Percentiles rank a stretch among this genome's conserved stretches.
Conservation (phyloP, 2,113 vertebrate species). For the Delphinapterus leucas region DNA sequence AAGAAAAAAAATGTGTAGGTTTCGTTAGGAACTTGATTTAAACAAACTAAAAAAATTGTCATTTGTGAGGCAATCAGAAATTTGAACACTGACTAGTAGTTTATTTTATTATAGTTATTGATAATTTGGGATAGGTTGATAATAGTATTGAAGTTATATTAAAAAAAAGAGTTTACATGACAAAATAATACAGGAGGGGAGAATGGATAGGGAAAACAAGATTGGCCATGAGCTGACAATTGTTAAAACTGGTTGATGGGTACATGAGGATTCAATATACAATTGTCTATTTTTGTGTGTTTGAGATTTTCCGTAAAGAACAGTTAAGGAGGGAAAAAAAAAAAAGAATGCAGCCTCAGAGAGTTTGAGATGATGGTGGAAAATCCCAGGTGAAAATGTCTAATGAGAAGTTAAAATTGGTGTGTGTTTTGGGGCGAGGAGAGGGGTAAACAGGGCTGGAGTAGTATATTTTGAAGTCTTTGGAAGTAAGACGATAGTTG, state of each 20-base stretch:
- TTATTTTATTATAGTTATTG: background rate
- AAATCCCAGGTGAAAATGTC: background rate
- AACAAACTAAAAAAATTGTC: background rate
- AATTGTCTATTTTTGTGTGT: background rate
- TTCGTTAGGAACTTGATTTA: background rate
- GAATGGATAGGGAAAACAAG: background rate
- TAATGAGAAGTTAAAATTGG: constrained; percentile 1
- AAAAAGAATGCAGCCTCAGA: background rate
- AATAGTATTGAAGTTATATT: background rate
- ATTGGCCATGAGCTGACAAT: background rate
- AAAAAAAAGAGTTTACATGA: background rate
- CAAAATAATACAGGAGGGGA: background rate
- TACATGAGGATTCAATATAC: background rate
- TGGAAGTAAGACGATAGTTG: background rate
- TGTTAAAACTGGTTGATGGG: background rate
- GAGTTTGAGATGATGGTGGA: background rate
- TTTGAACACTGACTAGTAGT: background rate
- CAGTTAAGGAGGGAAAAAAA: background rate
- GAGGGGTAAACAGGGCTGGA: background rate
- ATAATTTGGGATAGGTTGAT: background rate
- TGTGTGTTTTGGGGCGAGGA: background rate
- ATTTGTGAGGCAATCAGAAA: background rate
- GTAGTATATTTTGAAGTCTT: background rate
- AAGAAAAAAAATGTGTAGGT: background rate
- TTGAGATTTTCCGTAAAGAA: constrained; percentile 6